Percentiles rank a stretch among this genome's conserved stretches.
These are phyloP conservation scores for Sebastes variabilis DNA, from an alignment of 2,797 vertebrate species.

Conservation along the genomic window DNA sequence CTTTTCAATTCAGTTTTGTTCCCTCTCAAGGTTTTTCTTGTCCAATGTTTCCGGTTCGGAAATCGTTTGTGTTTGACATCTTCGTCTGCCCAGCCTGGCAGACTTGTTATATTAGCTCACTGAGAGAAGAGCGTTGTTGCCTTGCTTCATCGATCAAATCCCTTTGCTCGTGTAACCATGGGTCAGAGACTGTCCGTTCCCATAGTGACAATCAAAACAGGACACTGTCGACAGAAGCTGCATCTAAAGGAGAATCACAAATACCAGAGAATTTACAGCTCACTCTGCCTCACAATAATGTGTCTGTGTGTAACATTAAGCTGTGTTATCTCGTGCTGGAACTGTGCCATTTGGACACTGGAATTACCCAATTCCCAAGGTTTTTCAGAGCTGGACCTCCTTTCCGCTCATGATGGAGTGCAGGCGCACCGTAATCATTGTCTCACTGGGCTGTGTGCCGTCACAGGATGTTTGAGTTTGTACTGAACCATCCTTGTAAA, in stretches of 20 bases:
- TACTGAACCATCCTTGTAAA: background rate
- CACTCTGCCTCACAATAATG: background rate
- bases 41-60: background rate
- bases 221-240: constrained; percentile 31
- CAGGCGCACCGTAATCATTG: constrained; percentile 8
- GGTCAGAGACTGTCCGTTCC: constrained; percentile 69
- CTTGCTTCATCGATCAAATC: constrained; percentile 62
- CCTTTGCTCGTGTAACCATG: constrained; percentile 54
- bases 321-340: background rate
- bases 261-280: background rate
- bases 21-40: background rate
- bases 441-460: constrained; percentile 1
- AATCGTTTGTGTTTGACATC: background rate
- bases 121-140: constrained; percentile 37
- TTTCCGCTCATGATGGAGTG: background rate
- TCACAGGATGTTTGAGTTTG: background rate
- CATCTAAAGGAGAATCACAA: constrained; percentile 31
- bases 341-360: background rate
- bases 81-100: background rate
- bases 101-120: background rate
- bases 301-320: background rate
- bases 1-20: background rate
- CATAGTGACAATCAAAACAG: constrained; percentile 74
- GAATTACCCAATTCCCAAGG: background rate
- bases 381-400: constrained; percentile 12